Percentiles rank a stretch among this genome's conserved stretches.
Conservation (phyloP, 2,888 invertebrate genomes). For the Tribolium freemani region DNA sequence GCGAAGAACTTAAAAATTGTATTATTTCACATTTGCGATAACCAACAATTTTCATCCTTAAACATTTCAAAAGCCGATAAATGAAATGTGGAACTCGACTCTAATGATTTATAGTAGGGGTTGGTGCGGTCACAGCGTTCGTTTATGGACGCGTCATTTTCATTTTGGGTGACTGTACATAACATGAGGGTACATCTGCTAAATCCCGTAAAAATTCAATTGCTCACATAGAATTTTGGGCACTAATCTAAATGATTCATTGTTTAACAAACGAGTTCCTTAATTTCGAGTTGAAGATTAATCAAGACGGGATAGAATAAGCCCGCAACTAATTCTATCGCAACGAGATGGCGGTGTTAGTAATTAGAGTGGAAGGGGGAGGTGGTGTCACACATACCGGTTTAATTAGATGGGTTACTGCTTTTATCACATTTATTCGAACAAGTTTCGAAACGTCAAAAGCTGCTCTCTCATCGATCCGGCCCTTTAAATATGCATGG, state of each 20-base stretch:
- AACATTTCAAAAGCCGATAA: no score
- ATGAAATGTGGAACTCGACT: no score
- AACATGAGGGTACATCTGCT: not conserved
- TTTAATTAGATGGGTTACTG: constrained; percentile 27
- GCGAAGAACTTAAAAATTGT: no score
- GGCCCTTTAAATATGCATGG: constrained; percentile 17
- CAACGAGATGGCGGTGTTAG: constrained; percentile 27
- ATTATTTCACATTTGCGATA: no score
- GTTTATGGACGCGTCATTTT: no score
- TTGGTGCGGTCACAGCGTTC: no score
- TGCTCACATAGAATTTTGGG: not conserved
- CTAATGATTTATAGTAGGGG: no score
- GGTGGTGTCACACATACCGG: constrained; percentile 10
- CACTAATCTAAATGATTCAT: constrained; percentile 48
- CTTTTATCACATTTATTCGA: constrained; percentile 20
- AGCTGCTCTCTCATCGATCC: constrained; percentile 10
- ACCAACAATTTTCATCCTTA: no score
- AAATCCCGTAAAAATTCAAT: not conserved
- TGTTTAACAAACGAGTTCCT: constrained; percentile 48
- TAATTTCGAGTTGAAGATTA: constrained; percentile 46
- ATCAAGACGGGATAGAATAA: constrained; percentile 40
- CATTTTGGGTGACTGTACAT: no score
- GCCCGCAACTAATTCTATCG: constrained; percentile 36
- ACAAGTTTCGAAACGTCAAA: constrained; percentile 16
- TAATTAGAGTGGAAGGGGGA: constrained; percentile 18